These are phyloP conservation scores for Holacanthus passer DNA, from an alignment of 2,113 vertebrate species.

Conservation along the genomic window DNA sequence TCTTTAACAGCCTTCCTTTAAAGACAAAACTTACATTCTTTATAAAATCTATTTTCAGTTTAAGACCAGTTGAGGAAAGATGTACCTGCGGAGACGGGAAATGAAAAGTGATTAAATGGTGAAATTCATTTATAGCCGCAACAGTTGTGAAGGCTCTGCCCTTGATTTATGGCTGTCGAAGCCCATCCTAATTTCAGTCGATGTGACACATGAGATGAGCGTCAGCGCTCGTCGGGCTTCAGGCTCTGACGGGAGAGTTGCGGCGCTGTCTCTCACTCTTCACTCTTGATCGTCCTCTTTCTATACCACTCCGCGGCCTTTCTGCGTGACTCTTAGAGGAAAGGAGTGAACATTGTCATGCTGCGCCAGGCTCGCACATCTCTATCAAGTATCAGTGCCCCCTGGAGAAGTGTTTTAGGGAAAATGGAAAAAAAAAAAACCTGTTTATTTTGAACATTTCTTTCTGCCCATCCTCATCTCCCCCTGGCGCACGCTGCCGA, in stretches of 20 bases:
- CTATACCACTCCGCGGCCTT: conserved; percentile 13
- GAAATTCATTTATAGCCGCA: conserved; percentile 58
- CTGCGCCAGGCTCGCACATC: conserved; percentile 56
- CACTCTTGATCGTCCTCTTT: conserved; percentile 30
- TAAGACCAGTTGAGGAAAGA: conserved; percentile 84
- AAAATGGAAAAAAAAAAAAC: conserved; percentile 14
- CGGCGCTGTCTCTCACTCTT: conserved; percentile 45
- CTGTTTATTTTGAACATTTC: conserved; percentile 59
- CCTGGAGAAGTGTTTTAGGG: conserved; percentile 48
- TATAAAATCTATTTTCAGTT: conserved; percentile 88
- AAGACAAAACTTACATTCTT: conserved; percentile 81
- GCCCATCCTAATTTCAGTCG: conserved; percentile 64
- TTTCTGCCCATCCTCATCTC: conserved; percentile 50
- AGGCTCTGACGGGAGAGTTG: conserved; percentile 56
- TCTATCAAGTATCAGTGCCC: conserved; percentile 64
- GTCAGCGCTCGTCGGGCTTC: conserved; percentile 32
- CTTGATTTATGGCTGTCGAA: conserved; percentile 64
- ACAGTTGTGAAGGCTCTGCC: conserved; percentile 30
- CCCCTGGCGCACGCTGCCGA: conserved; percentile 35
- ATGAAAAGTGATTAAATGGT: conserved; percentile 68
- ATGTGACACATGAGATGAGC: conserved; percentile 58
- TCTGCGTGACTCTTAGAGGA: conserved; percentile 48
- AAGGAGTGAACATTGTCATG: conserved; percentile 63
- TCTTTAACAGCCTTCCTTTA: conserved; percentile 28
- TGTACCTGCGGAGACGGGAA: conserved; percentile 80